Conservation (phyloP, 2,888 invertebrate genomes). For the Drosophila parthenogenetica region DNA sequence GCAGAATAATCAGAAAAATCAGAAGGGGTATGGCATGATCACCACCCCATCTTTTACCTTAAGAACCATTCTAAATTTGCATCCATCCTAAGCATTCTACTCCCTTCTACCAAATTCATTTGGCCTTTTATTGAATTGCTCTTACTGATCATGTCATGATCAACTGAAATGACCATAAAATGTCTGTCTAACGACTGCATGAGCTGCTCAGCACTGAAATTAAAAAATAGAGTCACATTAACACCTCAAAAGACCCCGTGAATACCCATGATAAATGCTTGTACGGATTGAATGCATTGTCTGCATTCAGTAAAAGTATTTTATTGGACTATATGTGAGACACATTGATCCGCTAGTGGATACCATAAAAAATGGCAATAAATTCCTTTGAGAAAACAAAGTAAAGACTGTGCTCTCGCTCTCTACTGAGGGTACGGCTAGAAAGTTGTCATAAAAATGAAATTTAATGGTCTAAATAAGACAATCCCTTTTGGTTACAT, state of each 20-base stretch:
- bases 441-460: slow-evolving; percentile 61
- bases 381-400: slow-evolving; percentile 59
- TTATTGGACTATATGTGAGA: not conserved
- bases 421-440: slow-evolving; percentile 1
- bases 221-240: slow-evolving; percentile 46
- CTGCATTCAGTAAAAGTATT: slow-evolving; percentile 9
- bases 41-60: too few relatives aligned
- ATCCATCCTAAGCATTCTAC: too few relatives aligned
- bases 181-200: slow-evolving; percentile 10
- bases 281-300: not conserved
- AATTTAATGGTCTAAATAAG: slow-evolving; percentile 24
- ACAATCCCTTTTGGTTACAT: slow-evolving; percentile 23
- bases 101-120: not conserved
- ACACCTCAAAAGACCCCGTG: slow-evolving; percentile 49
- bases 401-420: slow-evolving; percentile 4
- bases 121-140: not conserved
- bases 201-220: slow-evolving; percentile 23
- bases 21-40: too few relatives aligned
- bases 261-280: too few relatives aligned
- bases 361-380: slow-evolving; percentile 63
- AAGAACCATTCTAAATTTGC: too few relatives aligned
- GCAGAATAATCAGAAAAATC: too few relatives aligned
- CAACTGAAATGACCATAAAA: slow-evolving; percentile 11
- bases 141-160: slow-evolving; percentile 17
- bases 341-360: slow-evolving; percentile 18